Conservation (phyloP, 2,113 vertebrate species). For the Cricetomys ansorgei region DNA sequence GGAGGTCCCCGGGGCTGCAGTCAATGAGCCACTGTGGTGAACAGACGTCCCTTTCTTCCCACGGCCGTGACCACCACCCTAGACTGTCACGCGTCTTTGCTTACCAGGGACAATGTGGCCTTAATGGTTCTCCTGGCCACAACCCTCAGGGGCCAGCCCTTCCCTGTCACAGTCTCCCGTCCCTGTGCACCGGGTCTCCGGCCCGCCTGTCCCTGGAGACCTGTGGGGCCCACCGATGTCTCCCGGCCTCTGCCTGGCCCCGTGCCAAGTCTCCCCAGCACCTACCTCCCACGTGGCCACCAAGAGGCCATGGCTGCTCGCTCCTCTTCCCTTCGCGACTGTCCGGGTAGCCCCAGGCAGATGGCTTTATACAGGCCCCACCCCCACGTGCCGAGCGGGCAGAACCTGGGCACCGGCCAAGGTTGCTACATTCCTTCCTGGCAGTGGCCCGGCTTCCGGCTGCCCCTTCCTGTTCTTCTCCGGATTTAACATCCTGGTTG, state of each 20-base stretch:
- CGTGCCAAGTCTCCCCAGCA: not conserved
- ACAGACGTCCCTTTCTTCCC: not conserved
- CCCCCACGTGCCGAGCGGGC: not conserved
- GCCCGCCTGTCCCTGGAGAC: not conserved
- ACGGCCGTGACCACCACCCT: too few species aligned
- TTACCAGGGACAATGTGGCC: not conserved
- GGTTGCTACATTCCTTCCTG: slow-evolving; percentile 60
- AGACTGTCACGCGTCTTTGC: not conserved
- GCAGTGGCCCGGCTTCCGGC: not conserved
- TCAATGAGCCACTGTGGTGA: not conserved
- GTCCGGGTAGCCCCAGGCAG: not conserved
- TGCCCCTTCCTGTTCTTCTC: not conserved
- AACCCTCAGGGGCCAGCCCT: not conserved
- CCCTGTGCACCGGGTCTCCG: not conserved
- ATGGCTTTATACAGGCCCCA: slow-evolving; percentile 8
- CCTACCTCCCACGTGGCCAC: slow-evolving; percentile 48
- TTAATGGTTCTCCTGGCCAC: not conserved
- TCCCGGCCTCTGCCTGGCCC: fast-evolving
- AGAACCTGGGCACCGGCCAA: not conserved
- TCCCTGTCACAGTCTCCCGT: not conserved
- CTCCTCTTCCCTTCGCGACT: not conserved
- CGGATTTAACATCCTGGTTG: not conserved
- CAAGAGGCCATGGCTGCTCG: slow-evolving; percentile 33
- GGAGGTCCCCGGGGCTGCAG: not conserved
- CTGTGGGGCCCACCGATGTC: not conserved